Conservation (phyloP, 2,888 invertebrate genomes). For the Dicyrtomina minuta region DNA sequence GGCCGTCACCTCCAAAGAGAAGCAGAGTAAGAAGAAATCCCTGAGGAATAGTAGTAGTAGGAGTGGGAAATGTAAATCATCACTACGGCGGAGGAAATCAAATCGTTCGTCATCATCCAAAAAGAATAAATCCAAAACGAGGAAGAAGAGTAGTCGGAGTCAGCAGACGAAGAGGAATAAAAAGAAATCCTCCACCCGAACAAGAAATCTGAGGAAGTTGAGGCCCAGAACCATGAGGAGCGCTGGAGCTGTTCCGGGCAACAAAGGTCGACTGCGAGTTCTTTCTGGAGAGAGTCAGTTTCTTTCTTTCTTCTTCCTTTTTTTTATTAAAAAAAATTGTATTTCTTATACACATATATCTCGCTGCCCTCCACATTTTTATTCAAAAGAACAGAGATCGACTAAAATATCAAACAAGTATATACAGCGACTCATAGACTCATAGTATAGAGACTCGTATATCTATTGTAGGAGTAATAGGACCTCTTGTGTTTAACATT, state of each 20-base stretch:
- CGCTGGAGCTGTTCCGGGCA: constrained; percentile 44
- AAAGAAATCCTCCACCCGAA: not conserved
- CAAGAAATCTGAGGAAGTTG: constrained; percentile 40
- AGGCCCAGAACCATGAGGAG: constrained; percentile 51
- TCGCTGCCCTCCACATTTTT: too few species aligned
- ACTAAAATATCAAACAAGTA: too few species aligned
- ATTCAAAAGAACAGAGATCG: too few species aligned
- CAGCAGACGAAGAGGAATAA: constrained; percentile 17
- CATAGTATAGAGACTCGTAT: too few species aligned
- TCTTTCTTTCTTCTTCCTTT: constrained; percentile 3
- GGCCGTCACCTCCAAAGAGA: constrained; percentile 13
- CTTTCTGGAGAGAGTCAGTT: constrained; percentile 52
- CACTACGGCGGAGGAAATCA: constrained; percentile 13
- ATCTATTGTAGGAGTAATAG: too few species aligned
- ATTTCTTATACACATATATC: too few species aligned
- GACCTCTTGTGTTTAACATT: too few species aligned
- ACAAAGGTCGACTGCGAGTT: constrained; percentile 50
- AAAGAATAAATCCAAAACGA: constrained; percentile 18
- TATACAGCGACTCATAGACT: too few species aligned
- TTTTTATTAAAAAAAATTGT: not conserved
- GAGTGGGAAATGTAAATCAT: not conserved
- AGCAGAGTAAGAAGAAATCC: constrained; percentile 13
- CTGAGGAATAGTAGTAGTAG: not conserved
- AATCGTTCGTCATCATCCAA: constrained; percentile 14
- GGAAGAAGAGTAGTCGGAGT: constrained; percentile 16